Conservation (phyloP, 2,888 invertebrate genomes). For the Synergus laeviventris region DNA sequence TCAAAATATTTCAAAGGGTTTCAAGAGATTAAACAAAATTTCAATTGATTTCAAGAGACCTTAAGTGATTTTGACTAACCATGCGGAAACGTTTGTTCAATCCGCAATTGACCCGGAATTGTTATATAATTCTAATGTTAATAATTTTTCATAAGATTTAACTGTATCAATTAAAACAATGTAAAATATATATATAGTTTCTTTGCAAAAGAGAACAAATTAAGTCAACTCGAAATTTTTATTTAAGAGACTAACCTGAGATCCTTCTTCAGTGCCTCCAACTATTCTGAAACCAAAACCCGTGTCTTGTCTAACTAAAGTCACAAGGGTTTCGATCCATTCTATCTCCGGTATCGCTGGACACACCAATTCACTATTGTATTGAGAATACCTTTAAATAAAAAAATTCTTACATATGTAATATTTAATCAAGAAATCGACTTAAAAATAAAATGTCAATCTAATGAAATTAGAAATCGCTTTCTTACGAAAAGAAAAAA, state of each 20-base stretch:
- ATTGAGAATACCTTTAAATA: conserved; percentile 70
- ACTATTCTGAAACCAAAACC: conserved; percentile 99
- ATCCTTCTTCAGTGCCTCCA: conserved; percentile 98
- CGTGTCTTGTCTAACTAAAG: conserved; percentile 91
- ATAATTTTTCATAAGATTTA: too few relatives aligned
- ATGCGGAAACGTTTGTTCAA: too few relatives aligned
- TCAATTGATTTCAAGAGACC: too few relatives aligned
- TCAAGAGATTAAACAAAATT: too few relatives aligned
- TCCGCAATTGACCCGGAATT: too few relatives aligned
- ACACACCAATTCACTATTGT: conserved; percentile 71
- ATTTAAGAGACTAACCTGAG: conserved; percentile 81
- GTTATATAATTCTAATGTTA: too few relatives aligned
- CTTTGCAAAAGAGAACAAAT: background rate
- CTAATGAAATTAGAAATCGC: background rate
- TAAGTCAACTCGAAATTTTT: conserved; percentile 10
- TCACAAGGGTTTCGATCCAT: conserved; percentile 84
- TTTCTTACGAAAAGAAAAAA: background rate
- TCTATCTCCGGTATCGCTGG: conserved; percentile 74
- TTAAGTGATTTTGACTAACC: too few relatives aligned
- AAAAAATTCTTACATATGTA: background rate
- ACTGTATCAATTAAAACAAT: too few relatives aligned
- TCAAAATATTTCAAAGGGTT: too few relatives aligned
- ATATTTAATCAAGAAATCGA: background rate
- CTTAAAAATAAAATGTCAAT: background rate
- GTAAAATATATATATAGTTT: background rate